Conservation (phyloP, 2,797 vertebrate species). For the Steatocranus sp. region DNA sequence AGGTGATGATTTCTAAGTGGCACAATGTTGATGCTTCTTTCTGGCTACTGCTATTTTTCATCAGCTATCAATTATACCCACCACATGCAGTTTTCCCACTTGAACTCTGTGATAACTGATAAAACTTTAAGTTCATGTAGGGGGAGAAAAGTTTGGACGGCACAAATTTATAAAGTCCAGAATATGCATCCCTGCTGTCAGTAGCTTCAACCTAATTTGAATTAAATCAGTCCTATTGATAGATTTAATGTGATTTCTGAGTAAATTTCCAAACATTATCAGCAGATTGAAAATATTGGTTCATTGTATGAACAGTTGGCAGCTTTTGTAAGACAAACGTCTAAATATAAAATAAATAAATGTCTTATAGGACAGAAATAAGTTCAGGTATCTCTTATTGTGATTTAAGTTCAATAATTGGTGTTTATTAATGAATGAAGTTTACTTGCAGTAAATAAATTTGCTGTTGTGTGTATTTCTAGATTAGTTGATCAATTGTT, state of each 20-base stretch:
- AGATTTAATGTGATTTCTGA: neutral
- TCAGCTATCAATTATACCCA: neutral
- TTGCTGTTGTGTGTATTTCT: neutral
- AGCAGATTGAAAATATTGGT: neutral
- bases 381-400: neutral
- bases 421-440: neutral
- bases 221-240: neutral
- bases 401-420: neutral
- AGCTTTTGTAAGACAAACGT: neutral
- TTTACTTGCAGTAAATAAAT: neutral
- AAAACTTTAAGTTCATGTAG: neutral
- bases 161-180: neutral
- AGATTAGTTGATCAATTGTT: neutral
- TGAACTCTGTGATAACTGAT: neutral
- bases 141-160: neutral
- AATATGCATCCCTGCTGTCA: neutral
- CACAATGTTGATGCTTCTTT: neutral
- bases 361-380: neutral
- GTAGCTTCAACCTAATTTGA: neutral
- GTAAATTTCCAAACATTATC: neutral
- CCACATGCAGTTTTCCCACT: neutral
- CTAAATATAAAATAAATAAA: neutral
- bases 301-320: neutral
- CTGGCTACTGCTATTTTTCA: neutral
- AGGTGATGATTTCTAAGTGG: neutral